Conservation (phyloP, 2,113 vertebrate genomes). For the Zootoca vivipara region DNA sequence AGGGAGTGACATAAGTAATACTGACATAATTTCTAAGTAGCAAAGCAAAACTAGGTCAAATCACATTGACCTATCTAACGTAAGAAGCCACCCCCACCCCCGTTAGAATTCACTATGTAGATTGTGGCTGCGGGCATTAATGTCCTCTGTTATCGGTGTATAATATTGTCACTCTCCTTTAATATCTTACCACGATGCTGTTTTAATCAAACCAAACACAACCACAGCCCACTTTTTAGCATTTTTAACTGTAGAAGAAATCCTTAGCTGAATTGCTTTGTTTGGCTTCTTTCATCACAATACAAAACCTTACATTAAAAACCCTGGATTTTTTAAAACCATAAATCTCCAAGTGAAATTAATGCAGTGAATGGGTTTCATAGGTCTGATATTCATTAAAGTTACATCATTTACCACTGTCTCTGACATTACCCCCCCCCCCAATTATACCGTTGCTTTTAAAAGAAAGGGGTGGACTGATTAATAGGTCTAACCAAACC, state of each 20-base stretch:
- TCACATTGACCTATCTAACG: slow-evolving; percentile 76
- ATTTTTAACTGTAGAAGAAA: slow-evolving; percentile 44
- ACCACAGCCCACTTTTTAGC: slow-evolving; percentile 62
- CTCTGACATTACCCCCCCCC: neutral
- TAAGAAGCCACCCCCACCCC: slow-evolving; percentile 67
- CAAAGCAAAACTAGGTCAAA: slow-evolving; percentile 83
- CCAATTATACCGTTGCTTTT: neutral
- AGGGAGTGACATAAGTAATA: slow-evolving; percentile 80
- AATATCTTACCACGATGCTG: slow-evolving; percentile 71
- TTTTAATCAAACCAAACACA: slow-evolving; percentile 79
- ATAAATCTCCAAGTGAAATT: neutral
- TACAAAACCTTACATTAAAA: slow-evolving; percentile 8
- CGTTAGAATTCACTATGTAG: slow-evolving; percentile 73
- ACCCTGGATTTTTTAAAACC: neutral
- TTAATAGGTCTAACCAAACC: neutral
- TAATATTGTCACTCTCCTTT: slow-evolving; percentile 69
- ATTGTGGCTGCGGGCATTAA: slow-evolving; percentile 75
- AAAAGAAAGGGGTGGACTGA: rapidly evolving
- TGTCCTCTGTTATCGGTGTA: slow-evolving; percentile 75
- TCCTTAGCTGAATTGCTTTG: slow-evolving; percentile 14
- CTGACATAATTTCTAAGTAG: slow-evolving; percentile 79
- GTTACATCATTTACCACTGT: neutral
- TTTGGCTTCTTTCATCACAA: slow-evolving; percentile 7
- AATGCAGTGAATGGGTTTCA: neutral
- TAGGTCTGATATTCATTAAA: neutral